Evolutionary conservation across 2,888 invertebrate genomes (phyloP), one percentile per base, ranked within the genome.

Genomic region (Watsonalla cultraria): DNA sequence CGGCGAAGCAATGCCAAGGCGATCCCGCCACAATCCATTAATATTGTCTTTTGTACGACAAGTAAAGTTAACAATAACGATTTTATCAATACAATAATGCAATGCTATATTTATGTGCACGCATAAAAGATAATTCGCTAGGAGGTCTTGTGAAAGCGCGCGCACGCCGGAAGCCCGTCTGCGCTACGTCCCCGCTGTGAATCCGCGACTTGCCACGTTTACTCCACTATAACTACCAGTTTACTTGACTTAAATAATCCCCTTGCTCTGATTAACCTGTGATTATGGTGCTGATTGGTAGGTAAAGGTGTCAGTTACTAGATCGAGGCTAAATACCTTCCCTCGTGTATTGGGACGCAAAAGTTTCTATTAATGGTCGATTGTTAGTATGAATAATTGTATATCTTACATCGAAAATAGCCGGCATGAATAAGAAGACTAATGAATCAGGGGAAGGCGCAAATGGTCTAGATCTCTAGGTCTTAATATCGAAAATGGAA

Each of bases 241-340:
- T 68, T 63, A 65, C 67, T 57, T 53, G 57, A 64, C 62, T 61
- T 72, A 74, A 74, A 70, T 73, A 74, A 71, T 70, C 64, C 70
- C 70, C 75, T 72, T 72, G 63, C 70, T 74, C 71, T 75, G 77
- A 82, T 79, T 80, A 77, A 74, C 65, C 61, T 63, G 71, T 74
- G 67, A 76, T 80, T 80, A 80, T 66, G 61, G 64, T 51, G 62
- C 65, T 73, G 74, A 77, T 78, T 76, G 67, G 72, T 66, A 62
- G 70, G 62, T 68, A 59, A 57, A 76, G 72, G 74, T 70, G 78
- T 76, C 68, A 65, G 63, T 55, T 55, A 56, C 52, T 47, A 62
- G 65, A 76, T 74, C 69, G 64, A 70, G 73, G 72, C 66, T 76
- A 71, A 66, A 66, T 65, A 60, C 56, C 58, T 61, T 51, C 56